Evolutionary conservation across 2,888 invertebrate species (phyloP), one percentile per base, ranked within the genome.

Genomic region (Resseliella maxima): DNA sequence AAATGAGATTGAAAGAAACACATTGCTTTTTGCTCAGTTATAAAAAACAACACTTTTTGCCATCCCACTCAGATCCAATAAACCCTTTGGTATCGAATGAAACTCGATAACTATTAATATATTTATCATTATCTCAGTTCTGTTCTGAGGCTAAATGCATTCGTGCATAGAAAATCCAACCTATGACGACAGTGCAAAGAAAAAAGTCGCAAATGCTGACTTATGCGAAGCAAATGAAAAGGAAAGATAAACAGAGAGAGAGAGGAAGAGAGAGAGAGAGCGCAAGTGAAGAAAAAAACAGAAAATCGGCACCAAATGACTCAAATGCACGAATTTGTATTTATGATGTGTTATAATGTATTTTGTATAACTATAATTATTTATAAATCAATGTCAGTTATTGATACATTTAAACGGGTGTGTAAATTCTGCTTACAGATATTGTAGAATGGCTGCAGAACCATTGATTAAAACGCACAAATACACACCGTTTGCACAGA

Each of bases 321-420:
- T 72, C 72, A 31, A 72, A 72, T 72, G 72, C 72, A 35, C 31
- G 72, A 72, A 72, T 31, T 72, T 72, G 35, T 72, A 72, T 72
- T 72, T 72, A 72, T 72, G 72, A 72, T 83, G 83, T 83, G 41
- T 45, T 85, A 85, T 85, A 85, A 85, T 45, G 45, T 85, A 45
- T 85, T 85, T 85, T 24, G 46, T 85, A 85, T 85, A 85, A 85
- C 85, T 85, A 85, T 85, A 85, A 85, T 85, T 45, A 85, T 85
- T 85, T 85, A 41, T 85, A 41, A 81, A 81, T 81, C 81, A 81
- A 81, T 81, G 81, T 81, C 81, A 81, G 36, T 36, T 81, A 83
- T 41, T 83, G 83, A 83, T 83, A 83, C 18, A 85, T 18, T 46
- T 85, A 46, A 85, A 46, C 45, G 24, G 46, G 85, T 46, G 85